Base-by-base conservation (phyloP, 2,113 vertebrate species). In the Sebastes fasciatus region DNA sequence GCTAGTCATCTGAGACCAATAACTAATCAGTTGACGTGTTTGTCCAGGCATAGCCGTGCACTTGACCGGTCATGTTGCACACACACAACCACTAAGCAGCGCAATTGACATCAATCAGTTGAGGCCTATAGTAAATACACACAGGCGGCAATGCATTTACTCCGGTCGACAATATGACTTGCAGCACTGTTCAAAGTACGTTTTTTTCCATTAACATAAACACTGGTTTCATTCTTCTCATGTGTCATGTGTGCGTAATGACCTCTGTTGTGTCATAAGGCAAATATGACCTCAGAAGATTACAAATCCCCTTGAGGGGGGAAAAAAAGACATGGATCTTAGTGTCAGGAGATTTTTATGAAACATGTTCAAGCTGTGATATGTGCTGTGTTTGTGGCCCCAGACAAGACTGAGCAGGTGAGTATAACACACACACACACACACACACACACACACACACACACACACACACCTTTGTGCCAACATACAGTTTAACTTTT, bases 321-420 rank as follows among this genome's bases (percentile, higher is more conserved):
- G 26, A 3, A 49, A 78, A 71, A 48, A 49, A 85, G 67, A 65
- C 64, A 74, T 55, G 26, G 68, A 89, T 80, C 34, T 60, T 13
- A 52, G 40, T 63, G 54, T 74, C 1, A 1, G 66, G 67, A 79
- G 61, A 64, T 73, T 46, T 83, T 85, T 68, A 64, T 60, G 61
- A 86, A 83, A 80, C 61, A 45, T 67, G 70, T 85, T 77, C 68
- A 70, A 72, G 58, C 60, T 48, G 26, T 17, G 68, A 70, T 67
- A 17, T 9, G 19, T 62, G n/a, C 11, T 34, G 13, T 65, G 61
- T 42, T 2, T 61, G 34, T 58, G 57, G 74, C 74, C 57, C 74
- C 57, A 51, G 77, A 91, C 91, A 91, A 90, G 93, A 92, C 91
- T 70, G 89, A 91, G 86, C 91, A 93, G 71, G 88, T 74, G 78